Conservation (phyloP, 2,888 invertebrate genomes). For the Drosophila atripex region DNA sequence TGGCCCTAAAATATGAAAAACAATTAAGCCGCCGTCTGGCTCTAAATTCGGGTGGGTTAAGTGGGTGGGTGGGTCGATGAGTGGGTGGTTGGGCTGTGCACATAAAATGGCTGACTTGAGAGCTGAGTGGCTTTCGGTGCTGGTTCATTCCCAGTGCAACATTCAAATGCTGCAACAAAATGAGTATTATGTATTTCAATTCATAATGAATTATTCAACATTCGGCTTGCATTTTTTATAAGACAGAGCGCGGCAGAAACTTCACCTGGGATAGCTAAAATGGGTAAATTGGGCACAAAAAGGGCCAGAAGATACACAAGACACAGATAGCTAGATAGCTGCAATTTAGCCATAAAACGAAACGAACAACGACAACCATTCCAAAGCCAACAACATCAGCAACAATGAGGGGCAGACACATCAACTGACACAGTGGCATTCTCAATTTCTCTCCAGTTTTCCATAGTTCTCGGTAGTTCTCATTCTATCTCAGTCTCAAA, state of each 20-base stretch:
- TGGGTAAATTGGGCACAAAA: slow-evolving; percentile 2
- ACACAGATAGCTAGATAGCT: slow-evolving; percentile 10
- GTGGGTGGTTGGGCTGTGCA: neutral
- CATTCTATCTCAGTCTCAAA: slow-evolving; percentile 18
- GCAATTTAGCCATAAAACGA: slow-evolving; percentile 49
- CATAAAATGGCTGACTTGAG: slow-evolving; percentile 37
- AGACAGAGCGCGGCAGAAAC: slow-evolving; percentile 53
- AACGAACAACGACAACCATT: slow-evolving; percentile 34
- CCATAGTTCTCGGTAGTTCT: slow-evolving; percentile 1
- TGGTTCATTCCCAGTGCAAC: slow-evolving; percentile 36
- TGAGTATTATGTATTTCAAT: slow-evolving; percentile 79
- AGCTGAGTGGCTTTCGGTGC: slow-evolving; percentile 22
- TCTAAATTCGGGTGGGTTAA: slow-evolving; percentile 38
- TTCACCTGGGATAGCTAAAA: slow-evolving; percentile 29
- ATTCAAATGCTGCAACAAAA: slow-evolving; percentile 69
- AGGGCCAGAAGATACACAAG: slow-evolving; percentile 15
- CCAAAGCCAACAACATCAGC: slow-evolving; percentile 33
- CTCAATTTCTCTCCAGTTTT: slow-evolving; percentile 49
- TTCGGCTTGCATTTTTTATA: slow-evolving; percentile 74
- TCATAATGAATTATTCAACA: slow-evolving; percentile 79
- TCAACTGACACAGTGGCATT: slow-evolving; percentile 65
- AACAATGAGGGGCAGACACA: too few relatives aligned
- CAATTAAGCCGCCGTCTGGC: slow-evolving; percentile 67
- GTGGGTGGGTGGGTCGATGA: slow-evolving; percentile 6
- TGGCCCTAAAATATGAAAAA: slow-evolving; percentile 79